A percentile compares a stretch with the other conserved stretches of the same genome.
phyloP scores from a whole-genome alignment of 2,113 vertebrate genomes.

The Antechinus flavipes region DNA sequence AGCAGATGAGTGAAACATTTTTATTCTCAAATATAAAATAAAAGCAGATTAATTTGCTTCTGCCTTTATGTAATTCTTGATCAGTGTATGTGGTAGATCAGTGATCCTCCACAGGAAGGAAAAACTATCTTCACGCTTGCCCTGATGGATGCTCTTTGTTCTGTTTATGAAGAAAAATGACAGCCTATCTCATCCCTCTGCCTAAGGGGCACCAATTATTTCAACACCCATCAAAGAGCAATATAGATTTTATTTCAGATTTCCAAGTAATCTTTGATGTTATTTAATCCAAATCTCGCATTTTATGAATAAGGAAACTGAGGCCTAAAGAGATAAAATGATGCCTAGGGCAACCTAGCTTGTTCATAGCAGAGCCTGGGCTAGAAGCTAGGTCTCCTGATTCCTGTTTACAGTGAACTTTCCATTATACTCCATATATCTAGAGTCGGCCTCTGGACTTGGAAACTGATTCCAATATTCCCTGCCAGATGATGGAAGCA shows the following conservation, averaged over 20 bases:
- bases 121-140: not conserved
- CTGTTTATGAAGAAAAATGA: not conserved
- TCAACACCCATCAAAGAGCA: constrained; percentile 39
- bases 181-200: not conserved
- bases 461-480: not conserved
- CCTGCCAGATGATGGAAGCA: not conserved
- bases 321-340: not conserved
- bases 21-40: not conserved
- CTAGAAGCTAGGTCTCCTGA: not conserved
- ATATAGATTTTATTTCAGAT: not conserved
- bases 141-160: too few relatives aligned
- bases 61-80: not conserved
- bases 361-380: not conserved
- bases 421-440: not conserved
- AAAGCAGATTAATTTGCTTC: constrained; percentile 9
- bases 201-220: not conserved
- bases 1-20: constrained; percentile 2
- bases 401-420: not conserved
- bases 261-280: not conserved
- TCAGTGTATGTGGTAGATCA: not conserved
- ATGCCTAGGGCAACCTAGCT: not conserved
- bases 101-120: not conserved
- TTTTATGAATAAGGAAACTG: not conserved
- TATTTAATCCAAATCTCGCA: not conserved
- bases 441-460: constrained; percentile 5